These are phyloP conservation scores for Procambarus clarkii DNA, from an alignment of 1,140 invertebrate species.

Conservation along the genomic window DNA sequence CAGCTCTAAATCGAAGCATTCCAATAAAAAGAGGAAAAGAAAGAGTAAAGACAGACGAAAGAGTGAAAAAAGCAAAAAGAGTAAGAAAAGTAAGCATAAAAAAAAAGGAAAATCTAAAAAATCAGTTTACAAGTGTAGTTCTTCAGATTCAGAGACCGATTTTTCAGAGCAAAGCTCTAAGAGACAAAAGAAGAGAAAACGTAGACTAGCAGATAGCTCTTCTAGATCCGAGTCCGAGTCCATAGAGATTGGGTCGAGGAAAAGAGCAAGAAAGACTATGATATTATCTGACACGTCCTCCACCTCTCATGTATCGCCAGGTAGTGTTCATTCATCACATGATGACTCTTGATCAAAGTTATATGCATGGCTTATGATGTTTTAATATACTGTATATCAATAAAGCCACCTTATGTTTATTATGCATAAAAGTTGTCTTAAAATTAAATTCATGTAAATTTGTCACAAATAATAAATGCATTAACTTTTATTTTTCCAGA, in stretches of 20 bases:
- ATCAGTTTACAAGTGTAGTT: background rate
- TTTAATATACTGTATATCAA: no score
- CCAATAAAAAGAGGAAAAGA: conserved; percentile 7
- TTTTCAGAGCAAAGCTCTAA: background rate
- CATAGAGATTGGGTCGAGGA: background rate
- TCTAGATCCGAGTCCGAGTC: background rate
- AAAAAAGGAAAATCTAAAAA: conserved; percentile 46
- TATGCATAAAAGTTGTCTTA: no score
- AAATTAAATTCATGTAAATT: no score
- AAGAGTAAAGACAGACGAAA: conserved; percentile 27
- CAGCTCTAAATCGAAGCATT: conserved; percentile 37
- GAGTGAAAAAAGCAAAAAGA: conserved; percentile 23
- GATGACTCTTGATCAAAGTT: no score
- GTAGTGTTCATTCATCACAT: background rate
- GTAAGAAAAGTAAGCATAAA: conserved; percentile 42
- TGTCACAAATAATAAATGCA: no score
- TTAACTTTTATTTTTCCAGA: no score
- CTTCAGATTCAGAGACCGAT: background rate
- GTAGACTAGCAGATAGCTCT: background rate
- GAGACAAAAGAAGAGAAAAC: background rate
- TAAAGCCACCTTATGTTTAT: no score
- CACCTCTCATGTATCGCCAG: background rate
- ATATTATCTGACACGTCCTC: background rate
- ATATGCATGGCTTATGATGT: no score
- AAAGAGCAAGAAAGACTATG: background rate